Percentiles rank a stretch among this genome's conserved stretches.
These are phyloP conservation scores for Diadegma fenestrale DNA, from an alignment of 2,888 invertebrate genomes.

Conservation along the genomic window DNA sequence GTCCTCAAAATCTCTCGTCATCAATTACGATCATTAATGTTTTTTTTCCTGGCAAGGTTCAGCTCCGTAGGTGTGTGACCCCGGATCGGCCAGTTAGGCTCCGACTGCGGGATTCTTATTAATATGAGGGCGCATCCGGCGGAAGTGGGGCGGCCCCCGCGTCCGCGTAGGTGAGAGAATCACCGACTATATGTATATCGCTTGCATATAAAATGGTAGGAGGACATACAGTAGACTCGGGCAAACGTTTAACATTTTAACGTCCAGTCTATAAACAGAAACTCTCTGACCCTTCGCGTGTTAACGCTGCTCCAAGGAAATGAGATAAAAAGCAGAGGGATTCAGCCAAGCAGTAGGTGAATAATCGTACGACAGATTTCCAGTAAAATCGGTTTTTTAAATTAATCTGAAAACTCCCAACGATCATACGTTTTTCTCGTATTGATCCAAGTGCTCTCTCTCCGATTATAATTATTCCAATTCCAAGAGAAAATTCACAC, in stretches of 20 bases:
- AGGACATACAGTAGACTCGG: conserved; percentile 45
- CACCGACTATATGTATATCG: conserved; percentile 8
- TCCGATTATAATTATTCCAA: background rate
- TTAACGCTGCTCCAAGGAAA: conserved; percentile 2
- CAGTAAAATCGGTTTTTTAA: conserved; percentile 40
- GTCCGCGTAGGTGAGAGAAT: conserved; percentile 81
- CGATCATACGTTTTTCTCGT: conserved; percentile 2
- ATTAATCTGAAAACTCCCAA: conserved; percentile 16
- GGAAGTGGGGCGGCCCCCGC: conserved; percentile 83
- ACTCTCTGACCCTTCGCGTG: conserved; percentile 55
- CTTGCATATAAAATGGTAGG: conserved; percentile 48
- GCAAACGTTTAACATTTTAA: conserved; percentile 67
- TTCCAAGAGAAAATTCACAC: background rate
- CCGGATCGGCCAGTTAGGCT: conserved; percentile 73
- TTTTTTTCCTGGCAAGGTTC: conserved; percentile 1
- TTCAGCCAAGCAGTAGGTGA: conserved; percentile 3
- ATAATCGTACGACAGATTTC: conserved; percentile 6
- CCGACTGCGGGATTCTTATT: conserved; percentile 81
- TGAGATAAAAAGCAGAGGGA: conserved; percentile 12
- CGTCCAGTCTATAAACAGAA: conserved; percentile 54
- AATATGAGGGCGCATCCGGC: conserved; percentile 84
- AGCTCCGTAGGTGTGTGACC: conserved; percentile 68
- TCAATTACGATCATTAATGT: conserved; percentile 6
- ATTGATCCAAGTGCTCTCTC: conserved; percentile 17
- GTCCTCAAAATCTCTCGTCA: background rate